Evolutionary conservation across 1,140 invertebrate species (phyloP).

Genomic region (Drosophila bifasciata): DNA sequence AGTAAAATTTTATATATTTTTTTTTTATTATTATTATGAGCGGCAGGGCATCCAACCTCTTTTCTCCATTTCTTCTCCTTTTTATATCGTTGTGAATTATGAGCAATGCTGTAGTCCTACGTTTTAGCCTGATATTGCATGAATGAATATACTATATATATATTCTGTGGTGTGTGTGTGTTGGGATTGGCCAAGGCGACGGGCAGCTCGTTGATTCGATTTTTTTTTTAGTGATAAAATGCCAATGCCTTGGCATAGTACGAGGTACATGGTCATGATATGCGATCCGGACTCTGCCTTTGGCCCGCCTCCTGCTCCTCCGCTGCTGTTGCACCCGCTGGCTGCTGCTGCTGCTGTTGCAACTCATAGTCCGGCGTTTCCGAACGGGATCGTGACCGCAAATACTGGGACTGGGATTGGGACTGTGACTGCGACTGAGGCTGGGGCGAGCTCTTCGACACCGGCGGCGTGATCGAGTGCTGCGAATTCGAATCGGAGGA

Average conservation of each 20-base stretch:
- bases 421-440: conserved; percentile 33
- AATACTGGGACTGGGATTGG: conserved; percentile 19
- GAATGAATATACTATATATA: conserved; percentile 17
- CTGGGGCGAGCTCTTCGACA: conserved; percentile 58
- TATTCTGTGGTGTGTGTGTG: conserved; percentile 5
- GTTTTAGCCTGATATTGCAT: conserved; percentile 49
- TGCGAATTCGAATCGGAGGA: conserved; percentile 83
- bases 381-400: conserved; percentile 30
- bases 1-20: conserved; percentile 55
- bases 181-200: not conserved
- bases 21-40: conserved; percentile 40
- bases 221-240: conserved; percentile 65
- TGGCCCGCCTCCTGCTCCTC: conserved; percentile 33
- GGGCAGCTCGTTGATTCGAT: conserved; percentile 10
- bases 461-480: conserved; percentile 83
- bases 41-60: conserved; percentile 14
- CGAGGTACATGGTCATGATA: conserved; percentile 83
- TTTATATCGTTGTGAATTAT: conserved; percentile 28
- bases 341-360: conserved; percentile 1
- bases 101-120: conserved; percentile 68
- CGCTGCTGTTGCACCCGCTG: not conserved
- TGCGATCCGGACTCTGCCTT: conserved; percentile 70
- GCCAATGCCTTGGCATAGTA: conserved; percentile 79
- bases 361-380: conserved; percentile 51
- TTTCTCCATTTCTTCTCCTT: conserved; percentile 4